Evolutionary conservation across 2,797 vertebrate genomes (phyloP).

Genomic region (Smutsia temminckii): DNA sequence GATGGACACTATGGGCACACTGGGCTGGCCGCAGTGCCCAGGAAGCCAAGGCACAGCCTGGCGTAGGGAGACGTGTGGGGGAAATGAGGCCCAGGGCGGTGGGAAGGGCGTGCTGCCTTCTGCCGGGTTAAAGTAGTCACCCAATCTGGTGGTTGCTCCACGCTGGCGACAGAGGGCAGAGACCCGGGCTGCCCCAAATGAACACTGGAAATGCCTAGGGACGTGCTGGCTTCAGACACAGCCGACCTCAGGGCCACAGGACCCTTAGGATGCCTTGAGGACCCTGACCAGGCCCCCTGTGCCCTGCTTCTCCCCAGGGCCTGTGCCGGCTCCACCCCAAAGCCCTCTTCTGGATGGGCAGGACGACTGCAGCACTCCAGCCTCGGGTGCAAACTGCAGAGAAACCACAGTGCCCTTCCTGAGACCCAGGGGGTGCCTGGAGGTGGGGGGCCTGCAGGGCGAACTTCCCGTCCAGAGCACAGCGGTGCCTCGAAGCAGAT

Average conservation of each 20-base stretch:
- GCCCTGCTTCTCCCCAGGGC: too few relatives aligned
- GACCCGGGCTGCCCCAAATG: not conserved
- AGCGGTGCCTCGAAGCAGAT: not conserved
- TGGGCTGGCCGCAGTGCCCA: accelerated
- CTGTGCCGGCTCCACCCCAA: too few relatives aligned
- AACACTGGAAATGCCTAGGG: too few relatives aligned
- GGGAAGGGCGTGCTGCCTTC: accelerated
- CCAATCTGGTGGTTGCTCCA: not conserved
- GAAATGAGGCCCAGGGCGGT: not conserved
- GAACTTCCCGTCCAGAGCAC: accelerated
- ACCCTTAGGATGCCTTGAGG: too few relatives aligned
- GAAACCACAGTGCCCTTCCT: too few relatives aligned
- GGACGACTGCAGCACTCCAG: too few relatives aligned
- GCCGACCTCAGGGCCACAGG: not conserved
- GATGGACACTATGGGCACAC: accelerated
- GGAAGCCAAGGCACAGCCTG: not conserved
- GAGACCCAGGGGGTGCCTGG: not conserved
- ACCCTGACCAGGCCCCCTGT: too few relatives aligned
- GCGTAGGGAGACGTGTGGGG: accelerated
- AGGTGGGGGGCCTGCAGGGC: not conserved
- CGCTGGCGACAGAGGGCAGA: accelerated
- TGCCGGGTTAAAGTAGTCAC: not conserved
- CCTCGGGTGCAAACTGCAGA: too few relatives aligned
- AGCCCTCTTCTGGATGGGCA: too few relatives aligned
- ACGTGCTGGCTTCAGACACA: accelerated